Percentiles rank a stretch among this genome's conserved stretches.
Evolutionary conservation across 2,113 vertebrate genomes (phyloP).

Genomic region (Apteryx mantelli): DNA sequence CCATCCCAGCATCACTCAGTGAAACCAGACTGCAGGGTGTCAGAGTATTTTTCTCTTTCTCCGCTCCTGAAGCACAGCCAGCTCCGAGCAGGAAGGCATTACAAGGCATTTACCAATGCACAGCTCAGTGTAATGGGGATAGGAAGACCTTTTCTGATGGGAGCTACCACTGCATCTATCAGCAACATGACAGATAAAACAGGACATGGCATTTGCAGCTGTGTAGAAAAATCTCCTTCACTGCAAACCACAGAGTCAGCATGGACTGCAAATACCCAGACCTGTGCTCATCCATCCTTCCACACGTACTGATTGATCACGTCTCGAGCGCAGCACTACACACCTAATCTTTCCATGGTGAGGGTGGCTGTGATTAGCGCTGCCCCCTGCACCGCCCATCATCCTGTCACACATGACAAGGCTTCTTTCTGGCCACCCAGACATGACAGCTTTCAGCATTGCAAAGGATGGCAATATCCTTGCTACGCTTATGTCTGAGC

Average conservation of each 20-base stretch:
- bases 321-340: not conserved
- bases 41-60: not conserved
- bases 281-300: not conserved
- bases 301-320: not conserved
- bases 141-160: not conserved
- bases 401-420: not conserved
- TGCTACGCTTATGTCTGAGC: not conserved
- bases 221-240: not conserved
- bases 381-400: not conserved
- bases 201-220: not conserved
- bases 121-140: too few species aligned
- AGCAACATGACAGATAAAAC: not conserved
- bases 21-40: not conserved
- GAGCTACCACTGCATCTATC: not conserved
- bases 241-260: not conserved
- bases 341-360: fast-evolving
- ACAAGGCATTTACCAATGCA: fast-evolving
- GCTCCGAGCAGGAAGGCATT: not conserved
- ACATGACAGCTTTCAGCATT: not conserved
- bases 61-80: fast-evolving
- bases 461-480: not conserved
- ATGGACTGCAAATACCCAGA: not conserved
- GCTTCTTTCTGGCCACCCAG: not conserved
- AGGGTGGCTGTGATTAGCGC: not conserved
- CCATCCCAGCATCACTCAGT: not conserved